Base-by-base conservation (phyloP, 2,113 vertebrate genomes). In the Platysteira castanea region DNA sequence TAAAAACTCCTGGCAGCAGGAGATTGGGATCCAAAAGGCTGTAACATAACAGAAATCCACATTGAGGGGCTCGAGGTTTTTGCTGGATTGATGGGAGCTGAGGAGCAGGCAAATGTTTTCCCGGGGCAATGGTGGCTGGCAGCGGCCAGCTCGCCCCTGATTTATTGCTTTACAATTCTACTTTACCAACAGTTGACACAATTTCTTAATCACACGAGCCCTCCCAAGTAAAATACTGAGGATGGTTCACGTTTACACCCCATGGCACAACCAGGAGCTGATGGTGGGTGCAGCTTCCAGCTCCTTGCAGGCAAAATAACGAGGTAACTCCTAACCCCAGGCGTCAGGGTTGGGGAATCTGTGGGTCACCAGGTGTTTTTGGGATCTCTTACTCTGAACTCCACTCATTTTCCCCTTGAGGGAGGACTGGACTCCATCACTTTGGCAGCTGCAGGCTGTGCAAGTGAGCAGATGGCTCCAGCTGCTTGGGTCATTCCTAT, bases 201-300 rank as follows among this genome's bases (percentile, higher is more conserved):
- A 41, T 86, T 71, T 65, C 44, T 60, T 12, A 59, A 47, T 41
- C 46, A 39, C 42, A 17, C 2, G 2, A 84, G 39, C 18, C 2
- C 11, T 30, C 28, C 47, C 49, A 15, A 15, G 2, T 33, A 65
- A 49, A 56, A 56, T 57, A 3, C 54, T 27, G 37, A 6, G 28
- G 21, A 8, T 10, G 6, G 19, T 42, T 86, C 59, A 65, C 1
- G 15, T 49, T 81, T 17, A 33, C 11, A 33, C 18, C 20, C 30
- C 0, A 0, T 3, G 11, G 53, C 33, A 37, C 50, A 30, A 19
- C 2, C 23, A 20, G 31, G 71, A 65, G 49, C 13, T 88, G 73
- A n/a, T 8, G 59, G 33, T 39, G 73, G 57, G 19, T 30, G 52
- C 19, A 20, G 27, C 37, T 20, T 80, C 53, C 53, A 47, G 23